phyloP scores from a whole-genome alignment of 2,113 vertebrate species.

The Saccopteryx leptura region DNA sequence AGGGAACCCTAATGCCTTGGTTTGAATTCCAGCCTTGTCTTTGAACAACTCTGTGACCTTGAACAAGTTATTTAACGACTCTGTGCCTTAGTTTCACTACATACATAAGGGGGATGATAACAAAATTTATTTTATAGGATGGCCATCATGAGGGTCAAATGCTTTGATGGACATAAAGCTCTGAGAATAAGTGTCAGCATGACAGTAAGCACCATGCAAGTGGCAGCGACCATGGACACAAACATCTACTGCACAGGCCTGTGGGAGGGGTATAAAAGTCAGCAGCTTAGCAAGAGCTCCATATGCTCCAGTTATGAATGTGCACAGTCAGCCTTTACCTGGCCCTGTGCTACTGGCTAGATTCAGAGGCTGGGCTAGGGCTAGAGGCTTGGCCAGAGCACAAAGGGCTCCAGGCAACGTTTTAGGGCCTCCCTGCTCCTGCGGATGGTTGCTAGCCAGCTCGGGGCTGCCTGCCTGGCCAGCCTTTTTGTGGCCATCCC shows the following conservation, averaged over 20 bases:
- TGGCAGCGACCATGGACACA: background rate
- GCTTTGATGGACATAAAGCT: background rate
- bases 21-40: background rate
- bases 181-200: background rate
- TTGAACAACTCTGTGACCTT: background rate
- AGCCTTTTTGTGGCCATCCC: background rate
- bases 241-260: background rate
- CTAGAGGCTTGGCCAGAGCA: background rate
- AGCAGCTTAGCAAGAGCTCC: background rate
- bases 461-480: background rate
- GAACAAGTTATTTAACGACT: constrained; percentile 22
- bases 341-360: background rate
- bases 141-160: background rate
- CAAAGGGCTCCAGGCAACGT: background rate
- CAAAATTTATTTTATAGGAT: background rate
- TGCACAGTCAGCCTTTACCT: background rate
- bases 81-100: constrained; percentile 36
- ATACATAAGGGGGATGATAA: background rate
- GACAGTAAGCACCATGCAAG: background rate
- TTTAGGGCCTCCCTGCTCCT: background rate
- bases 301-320: background rate
- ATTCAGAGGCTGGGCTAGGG: background rate
- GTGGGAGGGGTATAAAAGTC: background rate
- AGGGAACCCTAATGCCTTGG: background rate
- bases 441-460: background rate